Evolutionary conservation across 92 coral and sea anemone genomes (phyloP), one percentile per base, ranked within the genome.

Genomic region (Galaxea fascicularis): DNA sequence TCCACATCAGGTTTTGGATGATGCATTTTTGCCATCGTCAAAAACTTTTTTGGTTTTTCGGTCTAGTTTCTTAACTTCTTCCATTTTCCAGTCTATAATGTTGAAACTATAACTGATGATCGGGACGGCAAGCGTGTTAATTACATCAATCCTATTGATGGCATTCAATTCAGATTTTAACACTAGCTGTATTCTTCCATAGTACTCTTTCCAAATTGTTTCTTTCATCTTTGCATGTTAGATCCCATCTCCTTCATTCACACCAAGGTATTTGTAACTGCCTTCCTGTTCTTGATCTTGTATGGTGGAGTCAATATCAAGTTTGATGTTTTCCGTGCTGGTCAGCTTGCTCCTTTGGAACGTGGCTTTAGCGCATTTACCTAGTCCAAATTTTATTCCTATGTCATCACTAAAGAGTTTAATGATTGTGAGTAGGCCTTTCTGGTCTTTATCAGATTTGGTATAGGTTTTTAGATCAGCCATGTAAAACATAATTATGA

Each of bases 51-150:
- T 13, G n/a, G 85, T 80, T 62, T 69, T 56, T 5, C 62, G 10
- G 72, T 86, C 85, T 65, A 78, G 74, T 71, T 72, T 85, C 82
- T 45, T 58, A 24, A 89, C 21, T 26, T 89, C 89, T 9, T 35
- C 45, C 67, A 84, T 3, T 41, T 84, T 89, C 87, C 83, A 89
- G 69, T 85, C 49, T n/a, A 78, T 84, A 80, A 77, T 60, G 66
- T 78, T 79, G 80, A 78, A 68, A 45, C 86, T 86, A 31, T 47
- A 73, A 9, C 81, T 69, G 51, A 79, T 86, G 25, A 79, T 81
- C 26, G 85, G 51, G 21, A 85, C 53, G n/a, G 84, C 89, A 9
- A 85, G 25, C 35, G 78, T 82, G 53, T 88, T 75, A 8, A 45
- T 29, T 52, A 82, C 77, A 22, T 57, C 62, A 10, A 87, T 46